A percentile compares a stretch with the other conserved stretches of the same genome.
Evolutionary conservation across 2,113 vertebrate genomes (phyloP).

Genomic region (Hiodon alosoides): DNA sequence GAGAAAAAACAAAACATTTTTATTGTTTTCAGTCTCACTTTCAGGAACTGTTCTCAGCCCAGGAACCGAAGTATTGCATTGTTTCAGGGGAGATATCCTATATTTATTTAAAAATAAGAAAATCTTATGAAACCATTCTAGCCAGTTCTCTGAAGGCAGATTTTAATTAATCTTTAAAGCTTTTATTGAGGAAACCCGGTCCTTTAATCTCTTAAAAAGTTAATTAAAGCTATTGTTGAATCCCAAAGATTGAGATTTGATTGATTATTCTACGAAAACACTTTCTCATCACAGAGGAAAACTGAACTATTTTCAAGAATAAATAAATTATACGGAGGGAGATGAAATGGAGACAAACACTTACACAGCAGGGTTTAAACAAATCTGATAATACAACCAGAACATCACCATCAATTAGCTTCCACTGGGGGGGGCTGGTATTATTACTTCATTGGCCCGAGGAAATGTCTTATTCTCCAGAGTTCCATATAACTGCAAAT

Average conservation of each 20-base stretch:
- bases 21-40: no score
- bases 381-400: neutral
- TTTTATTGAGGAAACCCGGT: neutral
- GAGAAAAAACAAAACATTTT: no score
- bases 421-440: conserved; percentile 36
- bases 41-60: no score
- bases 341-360: neutral
- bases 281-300: conserved; percentile 7
- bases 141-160: neutral
- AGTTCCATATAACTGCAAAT: conserved; percentile 58
- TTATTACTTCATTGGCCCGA: conserved; percentile 45
- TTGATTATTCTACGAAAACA: conserved; percentile 16
- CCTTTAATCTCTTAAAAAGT: conserved; percentile 7
- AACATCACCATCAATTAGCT: conserved; percentile 2
- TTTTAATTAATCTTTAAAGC: conserved; percentile 20
- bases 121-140: conserved; percentile 5
- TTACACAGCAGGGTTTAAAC: conserved; percentile 9
- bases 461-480: conserved; percentile 55
- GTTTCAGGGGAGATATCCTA: neutral
- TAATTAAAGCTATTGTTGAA: conserved; percentile 23
- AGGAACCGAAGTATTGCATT: neutral
- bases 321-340: conserved; percentile 7
- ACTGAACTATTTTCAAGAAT: conserved; percentile 2
- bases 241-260: conserved; percentile 11
- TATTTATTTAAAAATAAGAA: neutral